These are phyloP conservation scores for Phodopus roborovskii DNA, from an alignment of 2,113 vertebrate species.

Conservation along the genomic window DNA sequence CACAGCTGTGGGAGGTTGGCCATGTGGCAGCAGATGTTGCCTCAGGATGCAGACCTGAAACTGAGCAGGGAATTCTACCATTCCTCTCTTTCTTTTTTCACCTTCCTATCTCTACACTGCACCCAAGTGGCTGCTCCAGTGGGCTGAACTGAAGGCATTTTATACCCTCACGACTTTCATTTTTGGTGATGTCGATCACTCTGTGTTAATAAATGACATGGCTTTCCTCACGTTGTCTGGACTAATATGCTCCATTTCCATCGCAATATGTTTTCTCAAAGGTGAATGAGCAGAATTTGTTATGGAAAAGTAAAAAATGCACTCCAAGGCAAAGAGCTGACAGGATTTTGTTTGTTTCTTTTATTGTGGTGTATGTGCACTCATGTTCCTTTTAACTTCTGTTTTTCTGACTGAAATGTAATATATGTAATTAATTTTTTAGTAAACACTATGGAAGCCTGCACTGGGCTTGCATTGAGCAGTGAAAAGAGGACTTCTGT, in stretches of 20 bases:
- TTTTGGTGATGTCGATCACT: neutral
- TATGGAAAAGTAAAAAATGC: neutral
- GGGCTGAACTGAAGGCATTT: neutral
- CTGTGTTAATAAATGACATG: neutral
- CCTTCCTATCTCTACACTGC: neutral
- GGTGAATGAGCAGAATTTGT: constrained; percentile 1
- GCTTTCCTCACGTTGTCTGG: neutral
- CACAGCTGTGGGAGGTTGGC: neutral
- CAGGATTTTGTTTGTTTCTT: neutral
- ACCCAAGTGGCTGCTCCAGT: neutral
- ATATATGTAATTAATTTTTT: neutral
- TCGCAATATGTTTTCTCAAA: neutral
- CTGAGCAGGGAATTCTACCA: neutral
- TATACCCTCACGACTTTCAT: neutral
- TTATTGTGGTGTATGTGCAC: neutral
- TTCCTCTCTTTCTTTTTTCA: neutral
- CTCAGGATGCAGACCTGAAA: neutral
- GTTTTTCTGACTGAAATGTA: neutral
- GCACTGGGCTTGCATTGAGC: neutral
- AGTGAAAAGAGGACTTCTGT: neutral
- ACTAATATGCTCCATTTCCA: neutral
- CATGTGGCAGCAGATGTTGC: neutral
- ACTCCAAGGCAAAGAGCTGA: neutral
- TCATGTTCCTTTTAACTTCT: neutral
- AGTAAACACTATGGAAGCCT: neutral